phyloP scores from a whole-genome alignment of 2,888 invertebrate genomes.

The Melangyna quadrimaculata region DNA sequence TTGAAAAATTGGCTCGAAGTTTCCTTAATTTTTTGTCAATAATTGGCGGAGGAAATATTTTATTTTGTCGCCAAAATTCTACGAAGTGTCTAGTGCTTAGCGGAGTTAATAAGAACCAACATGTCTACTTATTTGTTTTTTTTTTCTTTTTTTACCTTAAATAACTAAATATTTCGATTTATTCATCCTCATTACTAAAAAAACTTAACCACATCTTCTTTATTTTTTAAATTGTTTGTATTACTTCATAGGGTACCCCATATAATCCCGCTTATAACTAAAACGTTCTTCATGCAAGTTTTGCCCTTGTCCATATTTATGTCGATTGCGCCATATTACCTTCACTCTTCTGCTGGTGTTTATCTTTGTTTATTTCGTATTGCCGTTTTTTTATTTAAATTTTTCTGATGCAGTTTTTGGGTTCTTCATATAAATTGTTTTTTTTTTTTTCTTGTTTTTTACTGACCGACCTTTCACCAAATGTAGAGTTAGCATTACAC shows the following conservation, averaged over 20 bases:
- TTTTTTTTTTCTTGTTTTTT: neutral
- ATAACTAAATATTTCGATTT: too few relatives aligned
- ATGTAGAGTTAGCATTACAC: neutral
- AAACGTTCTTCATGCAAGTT: neutral
- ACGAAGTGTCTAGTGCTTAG: too few relatives aligned
- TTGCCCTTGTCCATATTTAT: neutral
- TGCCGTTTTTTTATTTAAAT: neutral
- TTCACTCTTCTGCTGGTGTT: neutral
- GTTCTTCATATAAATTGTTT: slow-evolving; percentile 14
- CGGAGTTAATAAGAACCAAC: too few relatives aligned
- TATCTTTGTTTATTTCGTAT: slow-evolving; percentile 8
- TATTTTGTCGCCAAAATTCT: too few relatives aligned
- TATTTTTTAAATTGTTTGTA: neutral
- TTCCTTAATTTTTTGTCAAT: too few relatives aligned
- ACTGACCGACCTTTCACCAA: slow-evolving; percentile 46
- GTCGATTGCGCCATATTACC: neutral
- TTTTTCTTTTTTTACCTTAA: too few relatives aligned
- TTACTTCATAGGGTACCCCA: neutral
- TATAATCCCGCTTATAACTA: neutral
- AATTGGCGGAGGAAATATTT: too few relatives aligned
- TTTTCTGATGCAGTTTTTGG: neutral
- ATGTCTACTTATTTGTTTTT: too few relatives aligned
- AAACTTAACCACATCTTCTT: neutral
- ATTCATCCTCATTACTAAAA: too few relatives aligned
- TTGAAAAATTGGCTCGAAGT: too few relatives aligned